Evolutionary conservation across 2,113 vertebrate species (phyloP).

Genomic region (Balaeniceps rex): DNA sequence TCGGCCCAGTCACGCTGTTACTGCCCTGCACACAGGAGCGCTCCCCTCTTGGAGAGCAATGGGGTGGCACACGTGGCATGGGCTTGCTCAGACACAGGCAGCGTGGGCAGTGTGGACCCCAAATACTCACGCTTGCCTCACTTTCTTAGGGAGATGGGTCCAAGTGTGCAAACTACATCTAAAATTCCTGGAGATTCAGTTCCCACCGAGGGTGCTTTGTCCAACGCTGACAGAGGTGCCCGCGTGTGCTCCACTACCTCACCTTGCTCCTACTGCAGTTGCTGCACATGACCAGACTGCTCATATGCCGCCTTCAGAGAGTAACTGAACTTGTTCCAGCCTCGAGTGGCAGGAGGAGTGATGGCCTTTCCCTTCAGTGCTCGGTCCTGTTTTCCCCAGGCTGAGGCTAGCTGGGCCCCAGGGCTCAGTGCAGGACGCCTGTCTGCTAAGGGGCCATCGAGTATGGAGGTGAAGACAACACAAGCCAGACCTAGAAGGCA

Average conservation of each 20-base stretch:
- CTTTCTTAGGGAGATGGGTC: background rate
- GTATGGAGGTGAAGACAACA: background rate
- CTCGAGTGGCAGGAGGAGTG: background rate
- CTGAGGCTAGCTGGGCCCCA: background rate
- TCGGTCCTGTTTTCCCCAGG: background rate
- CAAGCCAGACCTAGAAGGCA: background rate
- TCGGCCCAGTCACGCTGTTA: background rate
- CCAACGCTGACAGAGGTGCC: background rate
- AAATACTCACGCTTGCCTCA: background rate
- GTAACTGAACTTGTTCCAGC: background rate
- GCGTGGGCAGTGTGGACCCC: background rate
- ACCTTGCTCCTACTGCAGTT: background rate
- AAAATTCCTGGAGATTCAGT: background rate
- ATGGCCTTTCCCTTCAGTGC: background rate
- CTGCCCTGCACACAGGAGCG: accelerated
- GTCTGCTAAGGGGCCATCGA: background rate
- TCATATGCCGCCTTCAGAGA: background rate
- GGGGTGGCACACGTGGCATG: accelerated
- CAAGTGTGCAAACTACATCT: background rate
- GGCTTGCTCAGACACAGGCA: background rate
- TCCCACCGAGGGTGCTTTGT: background rate
- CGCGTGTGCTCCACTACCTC: background rate
- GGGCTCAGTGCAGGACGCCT: accelerated
- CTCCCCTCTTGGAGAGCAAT: no score
- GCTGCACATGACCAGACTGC: background rate